Conservation (phyloP, 2,888 invertebrate genomes). For the Tipula helvola region DNA sequence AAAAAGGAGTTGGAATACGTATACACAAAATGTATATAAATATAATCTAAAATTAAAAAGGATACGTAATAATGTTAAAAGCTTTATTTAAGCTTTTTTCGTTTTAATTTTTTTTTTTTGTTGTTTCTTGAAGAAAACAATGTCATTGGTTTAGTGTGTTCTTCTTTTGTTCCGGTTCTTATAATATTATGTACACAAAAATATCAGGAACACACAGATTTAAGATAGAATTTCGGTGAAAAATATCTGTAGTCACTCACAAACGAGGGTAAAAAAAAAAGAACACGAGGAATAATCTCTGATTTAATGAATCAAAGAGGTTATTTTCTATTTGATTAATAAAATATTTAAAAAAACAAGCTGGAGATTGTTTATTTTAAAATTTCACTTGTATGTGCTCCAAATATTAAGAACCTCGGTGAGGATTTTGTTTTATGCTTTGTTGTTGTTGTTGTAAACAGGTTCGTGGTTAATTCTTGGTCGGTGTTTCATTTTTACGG, state of each 20-base stretch:
- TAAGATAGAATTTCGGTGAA: not conserved
- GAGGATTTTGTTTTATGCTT: too few species aligned
- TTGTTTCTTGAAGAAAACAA: not conserved
- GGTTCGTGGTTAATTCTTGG: too few species aligned
- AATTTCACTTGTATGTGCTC: too few species aligned
- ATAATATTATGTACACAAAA: not conserved
- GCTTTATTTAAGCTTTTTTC: not conserved
- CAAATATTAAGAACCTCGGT: too few species aligned
- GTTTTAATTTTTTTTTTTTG: not conserved
- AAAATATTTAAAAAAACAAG: too few species aligned
- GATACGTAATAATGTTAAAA: not conserved
- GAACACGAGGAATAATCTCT: too few species aligned
- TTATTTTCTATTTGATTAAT: too few species aligned
- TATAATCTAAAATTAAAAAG: not conserved
- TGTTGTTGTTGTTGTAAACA: too few species aligned
- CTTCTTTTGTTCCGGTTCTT: not conserved
- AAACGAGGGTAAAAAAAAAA: too few species aligned
- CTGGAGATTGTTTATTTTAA: too few species aligned
- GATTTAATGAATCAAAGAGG: too few species aligned
- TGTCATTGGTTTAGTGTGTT: not conserved
- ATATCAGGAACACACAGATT: not conserved
- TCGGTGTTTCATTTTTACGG: too few species aligned
- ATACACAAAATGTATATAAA: not conserved
- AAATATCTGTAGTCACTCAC: not conserved
- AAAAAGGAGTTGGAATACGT: not conserved